Evolutionary conservation across 2,888 invertebrate genomes (phyloP).

Genomic region (Polydrusus cervinus): DNA sequence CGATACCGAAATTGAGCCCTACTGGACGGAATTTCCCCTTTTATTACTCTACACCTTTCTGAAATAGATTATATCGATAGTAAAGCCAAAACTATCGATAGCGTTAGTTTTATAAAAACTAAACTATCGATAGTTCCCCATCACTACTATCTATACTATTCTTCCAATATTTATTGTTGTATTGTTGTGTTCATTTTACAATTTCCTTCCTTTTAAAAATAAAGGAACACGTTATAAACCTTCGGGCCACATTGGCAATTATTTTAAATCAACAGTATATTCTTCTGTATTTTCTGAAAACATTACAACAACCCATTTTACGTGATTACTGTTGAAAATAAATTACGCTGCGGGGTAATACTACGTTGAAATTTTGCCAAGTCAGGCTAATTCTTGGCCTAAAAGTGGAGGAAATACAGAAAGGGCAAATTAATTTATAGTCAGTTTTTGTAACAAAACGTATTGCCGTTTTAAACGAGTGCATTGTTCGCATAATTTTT

Average conservation of each 20-base stretch:
- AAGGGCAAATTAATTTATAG: background rate
- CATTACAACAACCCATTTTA: conserved; percentile 35
- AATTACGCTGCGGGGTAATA: conserved; percentile 31
- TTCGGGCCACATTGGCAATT: background rate
- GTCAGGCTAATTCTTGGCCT: conserved; percentile 33
- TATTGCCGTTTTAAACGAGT: background rate
- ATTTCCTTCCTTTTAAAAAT: background rate
- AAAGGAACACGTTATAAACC: conserved; percentile 4
- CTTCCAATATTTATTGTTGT: background rate
- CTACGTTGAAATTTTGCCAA: conserved; percentile 43
- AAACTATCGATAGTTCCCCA: no score
- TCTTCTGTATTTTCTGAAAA: conserved; percentile 17
- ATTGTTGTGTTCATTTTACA: background rate
- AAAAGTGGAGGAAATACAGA: conserved; percentile 6
- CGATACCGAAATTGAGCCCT: no score
- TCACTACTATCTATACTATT: no score
- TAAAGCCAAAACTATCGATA: no score
- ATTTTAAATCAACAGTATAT: conserved; percentile 24
- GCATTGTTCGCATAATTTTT: background rate
- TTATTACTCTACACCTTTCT: no score
- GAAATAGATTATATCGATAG: no score
- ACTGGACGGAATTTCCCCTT: no score
- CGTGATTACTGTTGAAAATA: conserved; percentile 39
- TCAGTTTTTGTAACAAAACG: conserved; percentile 2
- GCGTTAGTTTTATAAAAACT: no score